A percentile compares a stretch with the other conserved stretches of the same genome.
Evolutionary conservation across 35 echinoderm and acorn worm genomes (phyloP).

Genomic region (Apostichopus parvimensis): DNA sequence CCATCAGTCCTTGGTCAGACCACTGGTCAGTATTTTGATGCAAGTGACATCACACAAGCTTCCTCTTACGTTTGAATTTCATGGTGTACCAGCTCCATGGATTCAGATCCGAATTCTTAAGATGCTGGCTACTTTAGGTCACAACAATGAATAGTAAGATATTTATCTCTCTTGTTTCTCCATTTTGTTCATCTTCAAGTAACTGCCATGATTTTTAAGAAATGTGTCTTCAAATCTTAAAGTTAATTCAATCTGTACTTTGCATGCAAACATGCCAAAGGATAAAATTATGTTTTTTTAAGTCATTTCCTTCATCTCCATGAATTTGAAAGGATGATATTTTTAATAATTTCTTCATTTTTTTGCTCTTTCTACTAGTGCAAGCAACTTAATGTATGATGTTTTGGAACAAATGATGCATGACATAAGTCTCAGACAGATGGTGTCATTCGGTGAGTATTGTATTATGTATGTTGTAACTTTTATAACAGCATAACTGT

Average conservation of each 20-base stretch:
- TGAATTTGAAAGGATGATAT: no score
- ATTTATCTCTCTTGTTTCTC: neutral
- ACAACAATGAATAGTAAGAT: slow-evolving; percentile 75
- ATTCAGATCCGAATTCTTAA: slow-evolving; percentile 84
- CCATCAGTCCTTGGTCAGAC: slow-evolving; percentile 79
- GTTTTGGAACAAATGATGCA: slow-evolving; percentile 59
- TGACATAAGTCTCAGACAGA: neutral
- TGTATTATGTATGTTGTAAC: no score
- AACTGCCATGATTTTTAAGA: no score
- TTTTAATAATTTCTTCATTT: no score
- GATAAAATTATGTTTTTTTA: no score
- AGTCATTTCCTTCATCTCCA: no score
- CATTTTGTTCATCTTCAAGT: no score
- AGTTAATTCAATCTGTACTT: no score
- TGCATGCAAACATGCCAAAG: no score
- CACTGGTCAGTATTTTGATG: slow-evolving; percentile 71
- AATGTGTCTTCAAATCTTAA: no score
- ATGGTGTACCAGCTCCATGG: slow-evolving; percentile 88
- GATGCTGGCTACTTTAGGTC: slow-evolving; percentile 84
- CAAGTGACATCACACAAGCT: slow-evolving; percentile 81
- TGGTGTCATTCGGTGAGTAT: slow-evolving; percentile 58
- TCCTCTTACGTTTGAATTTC: slow-evolving; percentile 76
- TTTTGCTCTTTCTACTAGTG: neutral
- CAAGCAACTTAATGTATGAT: slow-evolving; percentile 69
- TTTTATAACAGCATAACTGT: no score